Base-by-base conservation (phyloP, 1,140 invertebrate species). In the Bombyx mandarina region DNA sequence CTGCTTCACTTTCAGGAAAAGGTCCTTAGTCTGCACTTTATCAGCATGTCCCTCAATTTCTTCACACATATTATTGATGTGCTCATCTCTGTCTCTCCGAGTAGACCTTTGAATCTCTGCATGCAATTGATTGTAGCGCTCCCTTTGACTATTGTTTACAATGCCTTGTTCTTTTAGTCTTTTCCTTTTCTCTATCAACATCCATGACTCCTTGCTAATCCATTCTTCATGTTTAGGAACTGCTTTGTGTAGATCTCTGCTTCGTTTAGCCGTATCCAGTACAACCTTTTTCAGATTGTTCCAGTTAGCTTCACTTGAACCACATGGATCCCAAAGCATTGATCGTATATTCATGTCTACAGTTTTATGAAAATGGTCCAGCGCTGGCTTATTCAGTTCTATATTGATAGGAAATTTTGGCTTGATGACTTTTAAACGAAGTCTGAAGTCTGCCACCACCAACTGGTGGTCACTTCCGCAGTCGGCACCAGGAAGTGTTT, bases 401-500 rank as follows among this genome's bases (percentile, higher is more conserved):
- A 52, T 26, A 26, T 18, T 10, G 4, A 22, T 35, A 22, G 12
- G 50, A 6, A 8, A 26, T 52, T 52, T 52, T 52, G 50, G 50
- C 26, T 26, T 12, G 42, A 26, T 52, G 10, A 8, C 10, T 52
- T 52, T 52, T 8, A 52, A 26, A 26, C 50, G 22, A 35, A 5
- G 22, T 26, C 22, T 52, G 50, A 52, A 18, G 22, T 52, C 50
- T 26, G 50, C 50, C 42, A 26, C 10, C 45, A 54, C 42, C 35
- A 43, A 6, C 45, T 44, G 52, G 45, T 63, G 61, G 44, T 63
- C 57, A 45, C 53, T 53, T 43, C 61, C 60, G 51, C 62, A 67
- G 42, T 67, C 62, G 0, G 62, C 65, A 12, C 65, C 65, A 22
- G 65, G 62, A 4, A 62, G 55, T n/a, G 62, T 62, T 45, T 52